Base-by-base conservation (phyloP, 2,888 invertebrate genomes). In the Megaustenia siamemsis region DNA sequence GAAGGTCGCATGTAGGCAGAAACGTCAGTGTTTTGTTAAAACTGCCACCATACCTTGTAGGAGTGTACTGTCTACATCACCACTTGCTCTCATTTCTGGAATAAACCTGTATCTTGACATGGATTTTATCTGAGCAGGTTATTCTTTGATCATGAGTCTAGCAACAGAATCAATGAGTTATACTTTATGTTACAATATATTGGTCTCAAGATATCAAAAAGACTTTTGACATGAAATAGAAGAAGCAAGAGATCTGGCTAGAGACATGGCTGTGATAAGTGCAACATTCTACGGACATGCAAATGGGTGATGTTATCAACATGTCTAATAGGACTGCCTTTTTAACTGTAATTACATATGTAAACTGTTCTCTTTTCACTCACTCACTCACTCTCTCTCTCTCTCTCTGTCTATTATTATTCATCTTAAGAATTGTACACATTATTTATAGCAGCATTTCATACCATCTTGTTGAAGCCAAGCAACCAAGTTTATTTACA, bases 361-460 rank as follows among this genome's bases (percentile, higher is more conserved):
- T 77, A 5, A 32, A 15, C 18, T 28, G 28, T 15, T 32, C 32
- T n/a, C n/a, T 38, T 15, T 63, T 15, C 40, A n/a, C 35, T 35
- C 35, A 28, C 28, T 56, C 56, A 28, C 45, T 76, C 28, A 45
- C 76, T 24, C 45, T 76, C 49, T 76, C 45, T 76, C 49, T 76
- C 1, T 76, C 45, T 76, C 28, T 45, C 45, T 76, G 12, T 76
- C 76, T 40, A 24, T 43, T 24, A 45, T 32, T 76, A 43, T 76
- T 32, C n/a, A 0, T 49, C 45, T 76, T 49, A 45, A 24, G 15
- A 24, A 56, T 18, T 69, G 60, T 79, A 0, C 21, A 12, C 21
- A 12, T 53, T 21, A 53, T 21, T 53, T 21, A 18, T 12, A 18
- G 56, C 21, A n/a, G n/a, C n/a, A n/a, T n/a, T n/a, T n/a, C n/a